These are phyloP conservation scores for Eilema sororculum DNA, from an alignment of 2,888 invertebrate species.

Conservation along the genomic window DNA sequence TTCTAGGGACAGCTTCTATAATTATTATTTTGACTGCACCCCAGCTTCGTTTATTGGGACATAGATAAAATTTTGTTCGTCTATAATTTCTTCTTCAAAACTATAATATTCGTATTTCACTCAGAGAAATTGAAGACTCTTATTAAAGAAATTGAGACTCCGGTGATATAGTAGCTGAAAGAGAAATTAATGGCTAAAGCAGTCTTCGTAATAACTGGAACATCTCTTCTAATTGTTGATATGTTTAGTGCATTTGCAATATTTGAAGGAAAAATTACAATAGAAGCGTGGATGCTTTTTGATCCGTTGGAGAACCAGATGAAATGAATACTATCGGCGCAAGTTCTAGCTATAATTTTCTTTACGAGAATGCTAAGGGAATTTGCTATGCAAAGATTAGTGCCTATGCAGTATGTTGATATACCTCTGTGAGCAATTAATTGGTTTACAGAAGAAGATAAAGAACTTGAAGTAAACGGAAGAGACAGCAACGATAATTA, in stretches of 20 bases:
- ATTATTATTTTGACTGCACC: too few relatives aligned
- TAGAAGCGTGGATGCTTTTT: constrained; percentile 78
- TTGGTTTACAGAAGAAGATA: constrained; percentile 63
- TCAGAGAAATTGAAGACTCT: constrained; percentile 60
- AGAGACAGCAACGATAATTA: constrained; percentile 52
- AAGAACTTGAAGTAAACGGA: constrained; percentile 56
- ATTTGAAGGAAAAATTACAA: constrained; percentile 64
- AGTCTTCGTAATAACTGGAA: constrained; percentile 54
- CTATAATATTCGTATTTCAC: constrained; percentile 61
- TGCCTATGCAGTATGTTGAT: constrained; percentile 74
- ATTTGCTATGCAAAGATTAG: constrained; percentile 72
- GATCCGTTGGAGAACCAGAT: constrained; percentile 61
- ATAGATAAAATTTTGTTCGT: constrained; percentile 63
- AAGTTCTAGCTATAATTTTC: constrained; percentile 60
- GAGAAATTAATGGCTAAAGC: constrained; percentile 64
- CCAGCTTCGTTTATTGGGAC: constrained; percentile 38
- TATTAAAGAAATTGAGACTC: constrained; percentile 67
- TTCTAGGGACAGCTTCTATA: too few relatives aligned
- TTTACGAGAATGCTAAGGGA: constrained; percentile 65
- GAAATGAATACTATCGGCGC: constrained; percentile 60
- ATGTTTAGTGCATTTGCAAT: constrained; percentile 61
- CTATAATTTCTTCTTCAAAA: constrained; percentile 70
- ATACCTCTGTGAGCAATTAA: constrained; percentile 76
- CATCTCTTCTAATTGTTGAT: constrained; percentile 51
- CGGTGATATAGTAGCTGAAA: constrained; percentile 64